Evolutionary conservation across 1,140 invertebrate genomes (phyloP), one percentile per base, ranked within the genome.

Genomic region (Conopomorpha cramerella): DNA sequence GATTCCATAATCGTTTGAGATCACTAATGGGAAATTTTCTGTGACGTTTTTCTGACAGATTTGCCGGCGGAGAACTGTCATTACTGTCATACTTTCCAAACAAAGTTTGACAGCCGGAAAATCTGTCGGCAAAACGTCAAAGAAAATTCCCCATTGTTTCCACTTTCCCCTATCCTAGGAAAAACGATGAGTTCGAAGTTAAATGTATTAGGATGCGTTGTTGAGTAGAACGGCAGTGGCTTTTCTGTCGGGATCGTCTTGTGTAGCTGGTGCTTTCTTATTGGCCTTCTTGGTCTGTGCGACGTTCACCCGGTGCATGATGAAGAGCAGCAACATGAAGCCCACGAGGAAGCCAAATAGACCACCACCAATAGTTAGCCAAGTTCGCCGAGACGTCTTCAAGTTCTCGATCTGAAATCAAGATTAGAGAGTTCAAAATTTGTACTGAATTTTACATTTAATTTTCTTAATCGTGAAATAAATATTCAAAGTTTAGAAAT

Each of bases 221-320:
- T 58, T 57, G 1, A 74, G 49, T 12, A 74, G 56, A 2, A 57
- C 38, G 3, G 51, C 51, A 10, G 50, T 57, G 3, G 58, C 51
- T 3, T 56, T 49, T 26, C 37, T 55, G 12, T 68, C 62, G 12
- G 37, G 46, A 8, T 44, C 34, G 8, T 34, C 40, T 0, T 55
- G 47, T 2, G 45, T 44, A 1, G 41, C 35, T 30, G 60, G 55
- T 26, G 60, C 62, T 0, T 55, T 28, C 25, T 67, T 56, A 36
- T 68, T 68, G 10, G 43, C 46, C 11, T 39, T 52, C 39, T 74
- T 78, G 2, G 63, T 77, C 30, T 70, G 64, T 3, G 61, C 57
- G 0, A 77, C 73, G 43, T 80, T 80, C 45, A 76, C 54, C 27
- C 71, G 51, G 36, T 80, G 78, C 60, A 79, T 65, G 10, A 70